Percentiles rank a stretch among this genome's conserved stretches.
phyloP scores from a whole-genome alignment of 2,797 vertebrate genomes.

The Eurystomus glaucurus region DNA sequence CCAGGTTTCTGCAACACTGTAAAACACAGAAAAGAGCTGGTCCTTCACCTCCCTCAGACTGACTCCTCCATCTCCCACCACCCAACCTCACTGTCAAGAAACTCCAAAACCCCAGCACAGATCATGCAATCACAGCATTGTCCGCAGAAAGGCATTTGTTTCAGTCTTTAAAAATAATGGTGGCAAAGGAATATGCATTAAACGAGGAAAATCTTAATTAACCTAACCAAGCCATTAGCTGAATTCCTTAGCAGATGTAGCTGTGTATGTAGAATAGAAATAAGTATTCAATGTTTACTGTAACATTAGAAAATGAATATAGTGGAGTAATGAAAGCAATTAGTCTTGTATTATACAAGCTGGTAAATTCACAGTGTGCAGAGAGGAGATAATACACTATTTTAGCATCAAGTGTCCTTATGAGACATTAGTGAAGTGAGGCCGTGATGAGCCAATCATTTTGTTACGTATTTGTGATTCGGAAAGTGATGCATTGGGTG shows the following conservation, averaged over 20 bases:
- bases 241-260: background rate
- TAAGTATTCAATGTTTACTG: background rate
- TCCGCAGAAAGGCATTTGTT: background rate
- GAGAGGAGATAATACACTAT: background rate
- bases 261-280: background rate
- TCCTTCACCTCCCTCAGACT: background rate
- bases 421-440: background rate
- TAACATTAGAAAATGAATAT: background rate
- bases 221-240: background rate
- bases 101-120: background rate
- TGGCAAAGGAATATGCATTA: background rate
- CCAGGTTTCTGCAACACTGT: background rate
- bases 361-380: background rate
- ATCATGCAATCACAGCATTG: background rate
- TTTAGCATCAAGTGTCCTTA: slow-evolving; percentile 1
- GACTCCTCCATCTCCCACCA: background rate
- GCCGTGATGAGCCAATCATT: background rate
- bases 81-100: background rate
- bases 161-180: background rate
- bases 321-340: slow-evolving; percentile 17
- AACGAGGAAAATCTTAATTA: background rate
- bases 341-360: background rate
- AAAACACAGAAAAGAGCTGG: background rate
- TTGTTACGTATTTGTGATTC: background rate
- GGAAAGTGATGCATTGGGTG: background rate